A percentile compares a stretch with the other conserved stretches of the same genome.
phyloP scores from a whole-genome alignment of 2,797 vertebrate genomes.

The Sebastes cheni region DNA sequence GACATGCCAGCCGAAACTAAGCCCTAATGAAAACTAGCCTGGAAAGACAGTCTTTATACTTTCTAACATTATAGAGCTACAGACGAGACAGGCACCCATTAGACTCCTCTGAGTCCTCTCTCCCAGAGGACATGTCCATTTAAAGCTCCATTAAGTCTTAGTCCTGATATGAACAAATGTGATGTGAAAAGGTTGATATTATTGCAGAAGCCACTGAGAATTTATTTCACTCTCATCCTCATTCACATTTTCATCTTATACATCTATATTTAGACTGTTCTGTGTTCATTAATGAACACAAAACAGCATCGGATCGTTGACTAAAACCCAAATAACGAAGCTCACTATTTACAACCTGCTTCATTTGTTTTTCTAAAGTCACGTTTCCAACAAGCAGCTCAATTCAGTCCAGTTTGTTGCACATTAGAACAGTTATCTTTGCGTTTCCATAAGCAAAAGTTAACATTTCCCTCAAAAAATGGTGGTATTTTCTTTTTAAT shows the following conservation, averaged over 20 bases:
- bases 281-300: background rate
- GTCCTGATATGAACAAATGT: background rate
- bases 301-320: background rate
- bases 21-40: slow-evolving; percentile 21
- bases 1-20: slow-evolving; percentile 33
- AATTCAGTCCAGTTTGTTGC: background rate
- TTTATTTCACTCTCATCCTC: background rate
- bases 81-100: background rate
- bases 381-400: background rate
- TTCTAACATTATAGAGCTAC: background rate
- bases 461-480: too few relatives aligned
- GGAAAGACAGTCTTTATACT: background rate
- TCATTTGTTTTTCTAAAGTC: background rate
- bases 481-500: too few relatives aligned
- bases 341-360: background rate
- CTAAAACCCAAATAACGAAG: background rate
- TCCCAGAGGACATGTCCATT: background rate
- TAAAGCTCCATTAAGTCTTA: background rate
- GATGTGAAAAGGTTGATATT: background rate
- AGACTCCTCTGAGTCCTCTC: background rate
- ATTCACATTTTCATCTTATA: background rate
- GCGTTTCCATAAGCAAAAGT: background rate
- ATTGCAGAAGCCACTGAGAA: background rate
- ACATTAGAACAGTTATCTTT: background rate
- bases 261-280: accelerated